Conservation (phyloP, 2,797 vertebrate genomes). For the Notamacropus eugenii region DNA sequence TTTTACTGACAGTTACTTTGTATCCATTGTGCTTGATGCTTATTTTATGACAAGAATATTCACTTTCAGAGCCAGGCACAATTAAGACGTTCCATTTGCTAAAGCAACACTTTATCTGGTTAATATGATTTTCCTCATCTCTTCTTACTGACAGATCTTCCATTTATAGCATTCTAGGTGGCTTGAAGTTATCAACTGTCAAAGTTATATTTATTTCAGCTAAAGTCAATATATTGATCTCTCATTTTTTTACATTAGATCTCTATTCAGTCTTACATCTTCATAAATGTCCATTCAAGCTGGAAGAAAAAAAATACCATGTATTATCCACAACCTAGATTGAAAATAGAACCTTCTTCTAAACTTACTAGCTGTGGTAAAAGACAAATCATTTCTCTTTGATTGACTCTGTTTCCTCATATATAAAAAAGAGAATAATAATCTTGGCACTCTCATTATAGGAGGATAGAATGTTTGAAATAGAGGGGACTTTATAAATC, state of each 20-base stretch:
- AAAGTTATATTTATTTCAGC: constrained; percentile 37
- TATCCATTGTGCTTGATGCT: background rate
- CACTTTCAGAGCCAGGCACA: constrained; percentile 29
- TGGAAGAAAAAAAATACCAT: background rate
- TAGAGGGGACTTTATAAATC: background rate
- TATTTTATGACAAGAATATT: constrained; percentile 56
- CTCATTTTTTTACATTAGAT: constrained; percentile 21
- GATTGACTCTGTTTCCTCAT: background rate
- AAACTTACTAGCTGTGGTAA: background rate
- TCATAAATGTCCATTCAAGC: background rate
- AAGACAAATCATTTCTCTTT: background rate
- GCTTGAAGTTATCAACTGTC: background rate
- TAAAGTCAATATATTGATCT: background rate
- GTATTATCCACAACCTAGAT: background rate
- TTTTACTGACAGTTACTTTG: constrained; percentile 54
- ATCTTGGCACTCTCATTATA: background rate
- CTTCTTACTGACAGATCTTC: constrained; percentile 42
- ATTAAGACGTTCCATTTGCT: constrained; percentile 55
- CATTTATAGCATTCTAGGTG: constrained; percentile 1
- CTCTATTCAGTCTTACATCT: background rate
- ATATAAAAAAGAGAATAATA: background rate
- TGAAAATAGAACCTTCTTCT: background rate
- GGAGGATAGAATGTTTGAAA: background rate
- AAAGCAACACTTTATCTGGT: constrained; percentile 35
- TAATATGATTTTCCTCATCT: background rate